Base-by-base conservation (phyloP, 2,113 vertebrate genomes). In the Muntiacus reevesi region DNA sequence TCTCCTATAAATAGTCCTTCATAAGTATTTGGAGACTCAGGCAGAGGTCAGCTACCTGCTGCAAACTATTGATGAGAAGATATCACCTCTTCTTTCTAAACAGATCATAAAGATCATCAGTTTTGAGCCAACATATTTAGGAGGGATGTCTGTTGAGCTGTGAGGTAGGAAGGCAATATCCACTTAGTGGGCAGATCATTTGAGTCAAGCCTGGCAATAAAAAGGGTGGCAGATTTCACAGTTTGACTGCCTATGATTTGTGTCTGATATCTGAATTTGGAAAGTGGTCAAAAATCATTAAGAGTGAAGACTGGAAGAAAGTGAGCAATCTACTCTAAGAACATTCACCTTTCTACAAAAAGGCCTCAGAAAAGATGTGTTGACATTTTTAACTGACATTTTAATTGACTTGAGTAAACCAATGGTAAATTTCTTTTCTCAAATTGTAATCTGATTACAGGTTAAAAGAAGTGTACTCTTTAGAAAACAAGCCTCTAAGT, bases 141-240 rank as follows among this genome's bases (percentile, higher is more conserved):
- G 55, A 93, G 2, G 19, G 15, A 88, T 27, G 12, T 21, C 40
- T 85, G 52, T 60, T 95, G 79, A 90, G 21, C 17, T 84, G 59
- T 85, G 83, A 84, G 87, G 57, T 84, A 76, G 40, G 47, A 87
- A 93, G 79, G 92, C 59, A 96, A 87, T 92, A 94, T 50, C n/a
- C 74, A 93, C 28, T 91, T 79, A 87, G 57, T 45, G 33, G 33
- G 84, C 1, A 19, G 96, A 86, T 91, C 59, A 79, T 94, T 90
- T 95, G 54, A 96, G 97, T 94, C 82, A 96, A 86, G 43, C 30
- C 45, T 83, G 43, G 50, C 28, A 95, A 86, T 97, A 91, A 96
- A 96, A 93, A 21, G 30, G 43, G 50, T 95, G 82, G 60, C 54
- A 89, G 74, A 96, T 92, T 97, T 97, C 64, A 97, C 71, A 92